Evolutionary conservation across 1,140 invertebrate genomes (phyloP).

Genomic region (Prorops nasuta): DNA sequence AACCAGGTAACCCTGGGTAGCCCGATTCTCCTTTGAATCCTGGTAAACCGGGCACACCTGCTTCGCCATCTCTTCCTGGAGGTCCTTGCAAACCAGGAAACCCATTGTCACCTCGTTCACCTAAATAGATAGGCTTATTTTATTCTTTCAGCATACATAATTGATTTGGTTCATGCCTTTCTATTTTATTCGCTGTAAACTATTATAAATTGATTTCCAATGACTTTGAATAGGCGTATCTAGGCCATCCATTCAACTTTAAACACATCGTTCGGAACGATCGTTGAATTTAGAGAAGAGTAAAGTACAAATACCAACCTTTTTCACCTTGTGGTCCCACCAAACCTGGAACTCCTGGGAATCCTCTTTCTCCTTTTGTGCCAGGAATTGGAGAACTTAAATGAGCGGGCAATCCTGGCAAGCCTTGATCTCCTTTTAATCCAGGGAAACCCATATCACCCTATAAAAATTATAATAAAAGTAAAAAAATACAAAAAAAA

Average conservation of each 20-base stretch:
- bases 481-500: background rate
- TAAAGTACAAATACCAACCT: conserved; percentile 22
- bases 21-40: conserved; percentile 54
- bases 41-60: conserved; percentile 55
- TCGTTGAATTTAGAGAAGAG: background rate
- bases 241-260: conserved; percentile 29
- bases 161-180: conserved; percentile 20
- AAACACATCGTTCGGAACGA: too few species aligned
- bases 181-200: conserved; percentile 17
- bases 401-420: conserved; percentile 35
- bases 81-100: conserved; percentile 32
- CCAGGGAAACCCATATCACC: conserved; percentile 35
- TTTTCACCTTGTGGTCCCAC: conserved; percentile 40
- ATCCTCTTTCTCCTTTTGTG: conserved; percentile 51
- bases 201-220: conserved; percentile 39
- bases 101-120: conserved; percentile 35
- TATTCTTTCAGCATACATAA: too few species aligned
- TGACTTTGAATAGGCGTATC: conserved; percentile 26
- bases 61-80: conserved; percentile 36
- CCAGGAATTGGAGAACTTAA: conserved; percentile 51
- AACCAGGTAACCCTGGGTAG: conserved; percentile 39
- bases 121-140: conserved; percentile 15
- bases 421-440: conserved; percentile 40
- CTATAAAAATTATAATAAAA: conserved; percentile 11
- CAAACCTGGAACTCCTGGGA: conserved; percentile 44